These are phyloP conservation scores for Conger conger DNA, from an alignment of 2,113 vertebrate species.

Conservation along the genomic window DNA sequence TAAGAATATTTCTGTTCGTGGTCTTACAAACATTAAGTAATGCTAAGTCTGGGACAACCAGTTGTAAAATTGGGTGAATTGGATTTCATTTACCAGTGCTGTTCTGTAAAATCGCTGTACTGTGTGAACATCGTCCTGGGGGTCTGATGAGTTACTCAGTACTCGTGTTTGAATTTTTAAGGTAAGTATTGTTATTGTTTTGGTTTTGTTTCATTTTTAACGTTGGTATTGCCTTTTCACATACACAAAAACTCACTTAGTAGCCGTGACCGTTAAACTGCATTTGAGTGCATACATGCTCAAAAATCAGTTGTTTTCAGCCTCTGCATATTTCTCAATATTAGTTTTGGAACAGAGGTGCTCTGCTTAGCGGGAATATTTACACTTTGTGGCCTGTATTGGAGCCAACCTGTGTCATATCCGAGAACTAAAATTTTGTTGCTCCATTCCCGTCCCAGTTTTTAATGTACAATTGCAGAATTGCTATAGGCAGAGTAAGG, in stretches of 20 bases:
- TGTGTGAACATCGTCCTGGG: conserved; percentile 19
- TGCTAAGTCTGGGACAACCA: not conserved
- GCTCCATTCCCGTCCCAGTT: conserved; percentile 6
- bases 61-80: conserved; percentile 16
- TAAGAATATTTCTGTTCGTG: conserved; percentile 7
- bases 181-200: conserved; percentile 70
- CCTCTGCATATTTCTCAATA: not conserved
- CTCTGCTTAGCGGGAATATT: not conserved
- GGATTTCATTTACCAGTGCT: conserved; percentile 17
- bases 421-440: conserved; percentile 23
- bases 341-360: not conserved
- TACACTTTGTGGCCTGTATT: not conserved
- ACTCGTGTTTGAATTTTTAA: conserved; percentile 46
- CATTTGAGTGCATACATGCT: conserved; percentile 6
- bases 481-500: conserved; percentile 19
- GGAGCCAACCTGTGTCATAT: conserved; percentile 12
- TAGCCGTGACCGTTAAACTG: conserved; percentile 17
- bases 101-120: conserved; percentile 27
- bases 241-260: conserved; percentile 31
- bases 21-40: conserved; percentile 22
- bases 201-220: conserved; percentile 35
- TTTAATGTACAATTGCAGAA: conserved; percentile 17
- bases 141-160: conserved; percentile 28
- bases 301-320: not conserved
- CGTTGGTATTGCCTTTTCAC: conserved; percentile 49